phyloP scores from a whole-genome alignment of 2,113 vertebrate species.

The Thunnus maccoyii region DNA sequence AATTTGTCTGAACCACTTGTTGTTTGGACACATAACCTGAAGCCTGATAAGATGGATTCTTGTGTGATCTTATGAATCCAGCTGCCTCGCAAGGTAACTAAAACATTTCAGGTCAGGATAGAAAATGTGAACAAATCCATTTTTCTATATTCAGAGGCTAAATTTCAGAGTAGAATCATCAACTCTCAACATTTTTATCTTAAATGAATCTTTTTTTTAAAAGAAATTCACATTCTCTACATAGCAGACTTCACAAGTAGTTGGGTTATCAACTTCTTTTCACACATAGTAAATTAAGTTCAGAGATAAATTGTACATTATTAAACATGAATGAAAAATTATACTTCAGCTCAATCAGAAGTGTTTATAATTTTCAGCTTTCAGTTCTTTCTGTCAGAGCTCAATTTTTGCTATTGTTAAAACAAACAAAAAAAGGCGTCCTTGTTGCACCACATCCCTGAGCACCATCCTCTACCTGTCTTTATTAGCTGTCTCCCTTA shows the following conservation, averaged over 20 bases:
- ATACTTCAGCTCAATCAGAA: background rate
- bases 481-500: conserved; percentile 24
- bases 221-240: conserved; percentile 30
- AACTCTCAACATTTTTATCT: conserved; percentile 58
- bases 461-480: conserved; percentile 16
- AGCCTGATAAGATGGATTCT: no score
- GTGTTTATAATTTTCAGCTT: conserved; percentile 24
- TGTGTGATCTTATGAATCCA: no score
- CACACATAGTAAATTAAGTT: conserved; percentile 50
- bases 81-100: background rate
- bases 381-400: background rate
- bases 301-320: conserved; percentile 14
- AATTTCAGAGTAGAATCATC: conserved; percentile 18
- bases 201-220: conserved; percentile 50
- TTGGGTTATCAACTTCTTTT: conserved; percentile 55
- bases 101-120: conserved; percentile 31
- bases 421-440: conserved; percentile 20
- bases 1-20: no score
- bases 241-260: conserved; percentile 44
- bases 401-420: background rate
- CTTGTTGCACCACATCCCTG: conserved; percentile 15
- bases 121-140: conserved; percentile 22
- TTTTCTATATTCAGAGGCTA: conserved; percentile 1
- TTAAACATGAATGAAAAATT: conserved; percentile 19
- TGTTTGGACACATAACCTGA: no score